Conservation (phyloP, 2,797 vertebrate species). For the Rhinogobio ventralis region DNA sequence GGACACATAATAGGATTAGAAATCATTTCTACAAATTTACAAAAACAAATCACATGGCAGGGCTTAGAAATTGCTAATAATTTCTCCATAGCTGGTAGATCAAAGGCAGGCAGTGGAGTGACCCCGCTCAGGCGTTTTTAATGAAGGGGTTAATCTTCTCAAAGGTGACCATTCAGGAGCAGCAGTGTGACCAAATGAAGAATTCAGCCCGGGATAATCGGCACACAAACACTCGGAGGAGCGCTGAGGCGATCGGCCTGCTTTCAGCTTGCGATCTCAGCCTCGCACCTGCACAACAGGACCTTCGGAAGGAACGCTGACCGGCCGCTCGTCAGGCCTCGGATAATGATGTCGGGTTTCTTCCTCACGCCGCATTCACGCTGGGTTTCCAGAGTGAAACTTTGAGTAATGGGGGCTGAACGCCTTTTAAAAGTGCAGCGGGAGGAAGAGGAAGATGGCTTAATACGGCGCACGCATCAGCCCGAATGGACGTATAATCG, state of each 20-base stretch:
- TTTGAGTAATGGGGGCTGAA: constrained; percentile 76
- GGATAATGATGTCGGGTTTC: constrained; percentile 16
- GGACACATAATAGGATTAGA: constrained; percentile 98
- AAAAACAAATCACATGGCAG: constrained; percentile 99
- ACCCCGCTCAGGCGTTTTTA: constrained; percentile 94
- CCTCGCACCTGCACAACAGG: constrained; percentile 4
- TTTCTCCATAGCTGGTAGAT: constrained; percentile 98
- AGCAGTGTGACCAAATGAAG: constrained; percentile 99
- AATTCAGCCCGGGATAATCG: constrained; percentile 88
- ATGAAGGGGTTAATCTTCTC: constrained; percentile 99
- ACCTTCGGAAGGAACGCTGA: background rate
- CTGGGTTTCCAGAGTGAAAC: constrained; percentile 58
- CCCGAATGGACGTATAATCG: constrained; percentile 74
- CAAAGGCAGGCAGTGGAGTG: constrained; percentile 96
- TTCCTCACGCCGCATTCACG: background rate
- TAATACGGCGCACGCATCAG: constrained; percentile 72
- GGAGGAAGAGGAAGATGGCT: constrained; percentile 62
- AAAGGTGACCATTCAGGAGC: constrained; percentile 98
- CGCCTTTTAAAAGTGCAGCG: constrained; percentile 64
- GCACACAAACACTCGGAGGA: constrained; percentile 76
- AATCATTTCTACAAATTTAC: constrained; percentile 99
- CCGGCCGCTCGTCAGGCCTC: background rate
- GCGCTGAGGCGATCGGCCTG: constrained; percentile 81
- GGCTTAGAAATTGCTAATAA: constrained; percentile 98
- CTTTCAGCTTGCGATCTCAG: constrained; percentile 49